A percentile compares a stretch with the other conserved stretches of the same genome.
phyloP scores from a whole-genome alignment of 2,797 vertebrate species.

The Avahi laniger region DNA sequence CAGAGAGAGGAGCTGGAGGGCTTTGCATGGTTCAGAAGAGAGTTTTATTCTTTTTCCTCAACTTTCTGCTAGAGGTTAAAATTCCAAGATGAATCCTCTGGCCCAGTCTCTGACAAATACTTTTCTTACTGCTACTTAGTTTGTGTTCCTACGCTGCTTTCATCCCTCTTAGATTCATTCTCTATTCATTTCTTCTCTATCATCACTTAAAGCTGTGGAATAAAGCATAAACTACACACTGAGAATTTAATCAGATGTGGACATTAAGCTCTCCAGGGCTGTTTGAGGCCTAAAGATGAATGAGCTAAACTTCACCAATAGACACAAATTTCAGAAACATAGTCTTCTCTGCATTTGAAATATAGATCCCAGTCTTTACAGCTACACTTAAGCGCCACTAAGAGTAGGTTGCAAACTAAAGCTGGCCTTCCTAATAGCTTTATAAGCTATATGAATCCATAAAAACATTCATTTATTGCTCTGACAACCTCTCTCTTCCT shows the following conservation, averaged over 20 bases:
- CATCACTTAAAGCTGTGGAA: neutral
- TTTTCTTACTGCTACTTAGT: constrained; percentile 30
- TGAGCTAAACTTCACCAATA: neutral
- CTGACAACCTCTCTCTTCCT: neutral
- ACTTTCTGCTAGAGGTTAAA: neutral
- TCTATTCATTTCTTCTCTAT: constrained; percentile 1
- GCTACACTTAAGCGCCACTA: neutral
- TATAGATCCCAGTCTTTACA: neutral
- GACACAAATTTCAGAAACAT: constrained; percentile 41
- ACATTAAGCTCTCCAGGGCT: neutral
- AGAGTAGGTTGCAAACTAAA: constrained; percentile 11
- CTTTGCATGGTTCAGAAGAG: neutral
- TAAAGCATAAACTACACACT: constrained; percentile 20
- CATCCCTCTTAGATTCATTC: constrained; percentile 36
- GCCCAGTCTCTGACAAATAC: neutral
- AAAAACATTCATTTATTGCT: constrained; percentile 14
- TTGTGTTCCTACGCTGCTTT: constrained; percentile 21
- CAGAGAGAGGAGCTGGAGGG: neutral
- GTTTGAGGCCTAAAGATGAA: constrained; percentile 28
- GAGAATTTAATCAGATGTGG: constrained; percentile 23
- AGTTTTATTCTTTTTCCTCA: neutral
- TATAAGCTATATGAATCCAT: constrained; percentile 1
- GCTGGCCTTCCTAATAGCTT: constrained; percentile 1
- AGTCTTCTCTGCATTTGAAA: constrained; percentile 34
- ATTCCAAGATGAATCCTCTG: neutral